Conservation (phyloP, 1,140 invertebrate species). For the Drosophila rufa region DNA sequence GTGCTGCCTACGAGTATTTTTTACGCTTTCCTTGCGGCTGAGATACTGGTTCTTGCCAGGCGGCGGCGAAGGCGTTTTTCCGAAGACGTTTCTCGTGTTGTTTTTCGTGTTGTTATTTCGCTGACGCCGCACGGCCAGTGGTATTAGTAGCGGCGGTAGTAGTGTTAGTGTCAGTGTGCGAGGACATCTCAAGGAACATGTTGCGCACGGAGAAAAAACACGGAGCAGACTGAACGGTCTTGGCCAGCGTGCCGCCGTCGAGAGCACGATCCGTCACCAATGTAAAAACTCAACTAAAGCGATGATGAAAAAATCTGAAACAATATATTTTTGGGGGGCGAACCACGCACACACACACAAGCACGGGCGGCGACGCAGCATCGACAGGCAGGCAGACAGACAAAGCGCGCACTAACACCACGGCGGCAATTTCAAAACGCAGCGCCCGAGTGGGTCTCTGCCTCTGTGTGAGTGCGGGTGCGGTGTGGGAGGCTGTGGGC, state of each 20-base stretch:
- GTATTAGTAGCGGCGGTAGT: slow-evolving; percentile 21
- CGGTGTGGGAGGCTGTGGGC: slow-evolving; percentile 41
- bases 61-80: slow-evolving; percentile 45
- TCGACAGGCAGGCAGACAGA: slow-evolving; percentile 75
- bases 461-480: slow-evolving; percentile 28
- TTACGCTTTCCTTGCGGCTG: slow-evolving; percentile 39
- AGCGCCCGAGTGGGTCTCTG: slow-evolving; percentile 55
- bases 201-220: slow-evolving; percentile 81
- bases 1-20: slow-evolving; percentile 27
- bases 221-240: slow-evolving; percentile 69
- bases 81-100: slow-evolving; percentile 66
- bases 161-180: slow-evolving; percentile 20
- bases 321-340: slow-evolving; percentile 85
- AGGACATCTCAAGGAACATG: slow-evolving; percentile 75
- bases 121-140: slow-evolving; percentile 11
- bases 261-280: slow-evolving; percentile 85
- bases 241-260: slow-evolving; percentile 69
- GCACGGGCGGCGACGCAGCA: slow-evolving; percentile 57
- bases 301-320: slow-evolving; percentile 85
- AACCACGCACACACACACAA: slow-evolving; percentile 60
- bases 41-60: slow-evolving; percentile 66
- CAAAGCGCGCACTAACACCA: slow-evolving; percentile 79
- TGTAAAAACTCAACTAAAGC: slow-evolving; percentile 86
- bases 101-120: slow-evolving; percentile 49
- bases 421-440: slow-evolving; percentile 72